Conservation (phyloP, 1,140 invertebrate species). For the Magallana ariakensis region DNA sequence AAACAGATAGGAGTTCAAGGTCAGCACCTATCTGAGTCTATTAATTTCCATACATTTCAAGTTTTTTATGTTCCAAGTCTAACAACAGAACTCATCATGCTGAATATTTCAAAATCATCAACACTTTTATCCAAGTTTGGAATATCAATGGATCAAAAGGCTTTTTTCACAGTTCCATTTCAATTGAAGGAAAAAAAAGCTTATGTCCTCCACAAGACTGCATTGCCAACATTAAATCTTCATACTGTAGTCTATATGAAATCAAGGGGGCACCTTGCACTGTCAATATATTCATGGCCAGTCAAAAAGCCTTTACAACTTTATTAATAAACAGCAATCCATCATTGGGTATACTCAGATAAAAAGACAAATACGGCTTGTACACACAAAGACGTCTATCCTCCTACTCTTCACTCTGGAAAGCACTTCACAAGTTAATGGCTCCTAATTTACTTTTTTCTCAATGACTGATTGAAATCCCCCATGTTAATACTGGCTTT, state of each 20-base stretch:
- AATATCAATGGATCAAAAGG: conserved; percentile 25
- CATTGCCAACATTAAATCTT: conserved; percentile 18
- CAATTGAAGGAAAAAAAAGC: conserved; percentile 2
- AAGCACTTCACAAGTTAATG: conserved; percentile 28
- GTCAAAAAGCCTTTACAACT: conserved; percentile 13
- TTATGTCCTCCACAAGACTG: background rate
- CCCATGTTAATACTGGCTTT: background rate
- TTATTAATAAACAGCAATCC: conserved; percentile 13
- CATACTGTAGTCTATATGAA: background rate
- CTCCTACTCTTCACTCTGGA: background rate
- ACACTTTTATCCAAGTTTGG: background rate
- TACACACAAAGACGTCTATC: background rate
- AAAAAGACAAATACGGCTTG: background rate
- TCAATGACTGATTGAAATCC: background rate
- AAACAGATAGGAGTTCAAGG: conserved; percentile 9
- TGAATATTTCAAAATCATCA: background rate
- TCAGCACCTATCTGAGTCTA: background rate
- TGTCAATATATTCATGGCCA: conserved; percentile 13
- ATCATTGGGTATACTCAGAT: conserved; percentile 24
- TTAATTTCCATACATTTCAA: background rate
- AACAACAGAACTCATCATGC: conserved; percentile 29
- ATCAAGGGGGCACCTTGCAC: background rate
- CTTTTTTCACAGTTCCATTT: background rate
- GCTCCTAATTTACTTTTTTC: conserved; percentile 19
- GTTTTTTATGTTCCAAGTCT: conserved; percentile 15